A percentile compares a stretch with the other conserved stretches of the same genome.
These are phyloP conservation scores for Acipenser ruthenus DNA, from an alignment of 2,797 vertebrate species.

Conservation along the genomic window DNA sequence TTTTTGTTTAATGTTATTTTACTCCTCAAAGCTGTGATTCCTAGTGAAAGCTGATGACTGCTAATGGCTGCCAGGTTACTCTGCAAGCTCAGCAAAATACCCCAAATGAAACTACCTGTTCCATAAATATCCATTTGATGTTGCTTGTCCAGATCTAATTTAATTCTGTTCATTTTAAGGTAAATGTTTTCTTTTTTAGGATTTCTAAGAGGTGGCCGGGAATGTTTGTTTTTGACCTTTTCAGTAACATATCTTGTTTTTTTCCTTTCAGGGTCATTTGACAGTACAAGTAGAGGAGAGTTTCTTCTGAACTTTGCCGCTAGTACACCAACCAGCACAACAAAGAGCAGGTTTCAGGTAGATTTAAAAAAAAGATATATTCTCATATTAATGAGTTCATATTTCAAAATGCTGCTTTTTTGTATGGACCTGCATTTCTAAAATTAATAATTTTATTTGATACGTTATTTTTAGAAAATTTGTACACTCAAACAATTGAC, in stretches of 20 bases:
- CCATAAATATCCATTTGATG: too few relatives aligned
- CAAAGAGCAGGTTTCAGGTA: background rate
- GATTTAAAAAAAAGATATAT: background rate
- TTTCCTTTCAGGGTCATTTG: background rate
- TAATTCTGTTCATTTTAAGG: too few relatives aligned
- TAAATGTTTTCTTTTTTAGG: background rate
- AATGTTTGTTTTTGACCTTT: background rate
- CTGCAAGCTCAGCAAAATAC: too few relatives aligned
- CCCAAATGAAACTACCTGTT: too few relatives aligned
- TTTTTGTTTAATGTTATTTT: background rate
- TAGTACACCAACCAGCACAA: background rate
- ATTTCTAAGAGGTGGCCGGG: background rate
- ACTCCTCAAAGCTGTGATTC: too few relatives aligned
- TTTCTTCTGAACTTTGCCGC: background rate
- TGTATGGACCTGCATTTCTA: too few relatives aligned
- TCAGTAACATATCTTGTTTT: background rate
- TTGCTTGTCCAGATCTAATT: too few relatives aligned
- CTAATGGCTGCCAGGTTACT: too few relatives aligned
- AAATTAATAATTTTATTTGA: background rate
- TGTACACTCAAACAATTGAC: constrained; percentile 1
- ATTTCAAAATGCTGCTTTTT: too few relatives aligned
- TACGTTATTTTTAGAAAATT: background rate
- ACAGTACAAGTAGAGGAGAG: background rate
- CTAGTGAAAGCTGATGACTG: too few relatives aligned
- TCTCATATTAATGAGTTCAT: too few relatives aligned